Base-by-base conservation (phyloP, 2,113 vertebrate species). In the Podocnemis expansa region DNA sequence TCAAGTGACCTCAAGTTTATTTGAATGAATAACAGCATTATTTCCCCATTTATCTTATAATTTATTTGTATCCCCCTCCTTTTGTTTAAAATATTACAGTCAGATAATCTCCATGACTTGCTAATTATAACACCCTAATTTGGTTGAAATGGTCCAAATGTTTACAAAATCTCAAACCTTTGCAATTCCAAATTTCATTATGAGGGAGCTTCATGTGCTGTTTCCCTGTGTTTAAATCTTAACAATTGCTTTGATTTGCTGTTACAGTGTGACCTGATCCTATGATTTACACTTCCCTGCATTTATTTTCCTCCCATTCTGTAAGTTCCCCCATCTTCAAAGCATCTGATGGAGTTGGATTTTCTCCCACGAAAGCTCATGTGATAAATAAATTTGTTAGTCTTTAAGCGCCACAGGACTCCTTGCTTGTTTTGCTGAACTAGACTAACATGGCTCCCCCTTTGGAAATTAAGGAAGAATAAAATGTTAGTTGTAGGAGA, bases 101-200 rank as follows among this genome's bases (percentile, higher is more conserved):
- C 93, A 88, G 93, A 34, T 24, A 73, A 94, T 95, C 97, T 90
- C 97, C 94, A 79, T 81, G 89, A 89, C 94, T 95, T 14, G 7
- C 91, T 94, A 96, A 95, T 93, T 96, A 91, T 86, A 93, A 92
- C 93, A 94, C 96, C 95, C 90, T 92, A 93, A 88, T 94, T 97
- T 96, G 95, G 90, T 56, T 91, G 93, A 96, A 96, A 93, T 45
- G 85, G 89, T 89, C 84, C 79, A 91, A 94, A 92, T 1, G 3
- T 82, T 96, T 94, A 93, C 90, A 96, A 78, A 93, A 89, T 80
- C 78, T 67, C 21, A 29, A 63, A 31, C 96, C 91, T 83, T 86
- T 96, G 83, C 91, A 76, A 70, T 90, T 95, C 96, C 97, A 86
- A 93, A 93, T 96, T 95, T 88, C 67, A 58, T 89, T 89, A 63